Evolutionary conservation across 2,113 vertebrate genomes (phyloP).

Genomic region (Pygoscelis antarcticus): DNA sequence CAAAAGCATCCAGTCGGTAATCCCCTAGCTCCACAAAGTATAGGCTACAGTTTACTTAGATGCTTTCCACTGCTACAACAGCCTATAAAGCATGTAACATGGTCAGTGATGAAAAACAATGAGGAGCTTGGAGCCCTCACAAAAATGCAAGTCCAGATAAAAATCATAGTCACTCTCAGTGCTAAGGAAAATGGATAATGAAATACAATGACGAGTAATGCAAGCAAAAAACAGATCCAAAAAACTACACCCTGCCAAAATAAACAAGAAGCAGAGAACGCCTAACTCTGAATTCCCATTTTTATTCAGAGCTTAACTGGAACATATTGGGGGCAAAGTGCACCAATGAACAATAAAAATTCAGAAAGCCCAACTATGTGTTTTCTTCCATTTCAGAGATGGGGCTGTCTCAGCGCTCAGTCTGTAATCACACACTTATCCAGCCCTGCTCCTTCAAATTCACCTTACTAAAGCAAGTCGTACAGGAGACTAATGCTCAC

Average conservation of each 20-base stretch:
- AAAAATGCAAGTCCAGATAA: conserved; percentile 41
- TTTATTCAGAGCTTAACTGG: conserved; percentile 35
- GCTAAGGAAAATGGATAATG: conserved; percentile 38
- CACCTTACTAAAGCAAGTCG: neutral
- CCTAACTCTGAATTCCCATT: conserved; percentile 16
- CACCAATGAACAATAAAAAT: neutral
- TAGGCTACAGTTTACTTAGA: neutral
- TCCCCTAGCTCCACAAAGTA: neutral
- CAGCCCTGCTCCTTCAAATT: neutral
- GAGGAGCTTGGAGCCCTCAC: neutral
- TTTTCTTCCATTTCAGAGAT: neutral
- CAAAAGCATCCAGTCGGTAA: neutral
- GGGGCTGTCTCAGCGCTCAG: neutral
- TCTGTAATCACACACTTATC: neutral
- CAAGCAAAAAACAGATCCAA: conserved; percentile 33
- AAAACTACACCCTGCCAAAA: conserved; percentile 18
- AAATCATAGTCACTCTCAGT: conserved; percentile 11
- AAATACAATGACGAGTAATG: neutral
- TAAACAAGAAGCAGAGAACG: neutral
- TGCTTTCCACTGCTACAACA: neutral
- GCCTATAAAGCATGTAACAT: neutral
- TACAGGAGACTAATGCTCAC: neutral
- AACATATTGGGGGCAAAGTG: neutral
- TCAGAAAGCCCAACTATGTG: neutral
- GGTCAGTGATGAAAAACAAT: conserved; percentile 15